Conservation (phyloP, 2,888 invertebrate species). For the Luperina nickerlii region DNA sequence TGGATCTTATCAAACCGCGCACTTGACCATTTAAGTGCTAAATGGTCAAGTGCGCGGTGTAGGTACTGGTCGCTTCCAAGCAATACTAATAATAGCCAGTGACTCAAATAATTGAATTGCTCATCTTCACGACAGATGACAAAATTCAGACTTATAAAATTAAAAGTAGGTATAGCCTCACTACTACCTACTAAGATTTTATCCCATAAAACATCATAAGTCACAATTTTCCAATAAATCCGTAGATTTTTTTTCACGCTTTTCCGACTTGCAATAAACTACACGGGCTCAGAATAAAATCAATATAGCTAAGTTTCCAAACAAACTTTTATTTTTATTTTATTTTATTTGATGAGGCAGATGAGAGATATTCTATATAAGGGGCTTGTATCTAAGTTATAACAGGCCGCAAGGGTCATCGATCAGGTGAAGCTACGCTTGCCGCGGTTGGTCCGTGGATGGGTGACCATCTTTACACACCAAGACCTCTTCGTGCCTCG, state of each 20-base stretch:
- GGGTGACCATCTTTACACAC: too few species aligned
- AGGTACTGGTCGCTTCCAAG: slow-evolving; percentile 3
- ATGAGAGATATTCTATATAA: not conserved
- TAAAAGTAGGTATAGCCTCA: not conserved
- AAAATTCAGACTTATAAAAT: not conserved
- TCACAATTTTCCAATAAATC: slow-evolving; percentile 2
- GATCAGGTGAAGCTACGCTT: too few species aligned
- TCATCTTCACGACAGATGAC: not conserved
- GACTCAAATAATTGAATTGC: slow-evolving; percentile 20
- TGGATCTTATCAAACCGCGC: not conserved
- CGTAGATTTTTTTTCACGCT: not conserved
- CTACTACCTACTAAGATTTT: not conserved
- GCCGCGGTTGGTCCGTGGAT: too few species aligned
- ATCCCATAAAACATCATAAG: not conserved
- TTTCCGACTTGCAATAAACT: not conserved
- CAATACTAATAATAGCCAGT: slow-evolving; percentile 9
- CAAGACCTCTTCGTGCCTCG: too few species aligned
- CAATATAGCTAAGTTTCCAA: not conserved
- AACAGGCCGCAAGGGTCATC: too few species aligned
- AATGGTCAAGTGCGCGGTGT: slow-evolving; percentile 42
- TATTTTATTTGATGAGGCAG: too few species aligned
- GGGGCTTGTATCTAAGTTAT: too few species aligned
- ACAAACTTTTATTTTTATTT: too few species aligned
- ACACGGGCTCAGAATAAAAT: not conserved
- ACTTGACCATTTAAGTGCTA: slow-evolving; percentile 14